Conservation (phyloP, 1,140 invertebrate species). For the Anastrepha ludens region DNA sequence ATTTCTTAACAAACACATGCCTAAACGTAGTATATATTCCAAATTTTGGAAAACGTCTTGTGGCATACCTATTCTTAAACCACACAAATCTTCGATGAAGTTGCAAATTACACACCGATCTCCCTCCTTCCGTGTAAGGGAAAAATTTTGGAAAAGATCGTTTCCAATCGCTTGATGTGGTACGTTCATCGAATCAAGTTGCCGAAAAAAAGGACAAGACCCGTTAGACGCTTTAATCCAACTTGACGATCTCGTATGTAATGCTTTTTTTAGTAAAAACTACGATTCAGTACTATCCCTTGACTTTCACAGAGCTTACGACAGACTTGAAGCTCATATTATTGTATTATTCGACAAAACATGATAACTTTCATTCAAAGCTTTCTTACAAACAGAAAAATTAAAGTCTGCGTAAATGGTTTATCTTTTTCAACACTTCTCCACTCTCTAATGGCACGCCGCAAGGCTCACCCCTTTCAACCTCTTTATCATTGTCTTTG, state of each 20-base stretch:
- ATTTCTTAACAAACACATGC: not conserved
- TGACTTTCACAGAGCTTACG: too few species aligned
- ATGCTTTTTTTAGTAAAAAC: too few species aligned
- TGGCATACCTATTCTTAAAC: not conserved
- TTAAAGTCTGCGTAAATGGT: not conserved
- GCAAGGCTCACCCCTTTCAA: not conserved
- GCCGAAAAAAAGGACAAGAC: too few species aligned
- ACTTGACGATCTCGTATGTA: too few species aligned
- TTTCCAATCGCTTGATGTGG: too few species aligned
- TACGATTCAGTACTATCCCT: too few species aligned
- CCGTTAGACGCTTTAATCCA: too few species aligned
- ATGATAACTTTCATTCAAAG: not conserved
- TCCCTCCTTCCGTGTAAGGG: not conserved
- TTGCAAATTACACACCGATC: not conserved
- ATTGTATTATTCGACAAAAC: not conserved
- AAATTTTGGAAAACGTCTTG: constrained; percentile 4
- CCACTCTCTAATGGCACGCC: not conserved
- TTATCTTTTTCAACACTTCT: not conserved
- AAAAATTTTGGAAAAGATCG: too few species aligned
- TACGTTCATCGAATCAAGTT: too few species aligned
- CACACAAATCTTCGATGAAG: not conserved
- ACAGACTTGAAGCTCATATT: too few species aligned
- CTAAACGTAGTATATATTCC: not conserved
- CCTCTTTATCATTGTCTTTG: too few species aligned
- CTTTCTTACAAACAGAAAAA: not conserved